phyloP scores from a whole-genome alignment of 2,888 invertebrate species.

The Heliconius hortense region DNA sequence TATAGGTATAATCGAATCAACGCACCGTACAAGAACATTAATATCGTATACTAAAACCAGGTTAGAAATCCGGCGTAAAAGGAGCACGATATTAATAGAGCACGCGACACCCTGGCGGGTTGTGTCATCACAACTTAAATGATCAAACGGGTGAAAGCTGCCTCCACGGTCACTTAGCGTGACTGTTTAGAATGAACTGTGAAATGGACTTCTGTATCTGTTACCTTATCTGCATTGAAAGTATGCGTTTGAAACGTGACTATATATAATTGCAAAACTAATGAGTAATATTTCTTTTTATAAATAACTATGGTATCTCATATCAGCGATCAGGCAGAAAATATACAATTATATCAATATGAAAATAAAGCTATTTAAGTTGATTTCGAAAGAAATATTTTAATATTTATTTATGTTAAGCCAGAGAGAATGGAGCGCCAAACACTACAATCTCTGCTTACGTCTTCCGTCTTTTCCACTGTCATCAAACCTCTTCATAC shows the following conservation, averaged over 20 bases:
- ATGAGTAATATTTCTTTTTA: constrained; percentile 1
- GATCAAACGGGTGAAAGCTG: constrained; percentile 51
- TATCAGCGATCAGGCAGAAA: background rate
- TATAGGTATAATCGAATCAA: background rate
- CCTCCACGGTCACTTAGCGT: constrained; percentile 46
- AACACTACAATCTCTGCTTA: too few relatives aligned
- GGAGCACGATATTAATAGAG: constrained; percentile 72
- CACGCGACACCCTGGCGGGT: constrained; percentile 68
- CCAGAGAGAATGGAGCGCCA: too few relatives aligned
- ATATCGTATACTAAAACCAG: constrained; percentile 39
- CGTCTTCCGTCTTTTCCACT: background rate
- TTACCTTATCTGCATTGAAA: constrained; percentile 7
- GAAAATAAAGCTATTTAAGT: background rate
- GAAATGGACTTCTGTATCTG: constrained; percentile 32
- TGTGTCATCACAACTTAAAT: constrained; percentile 60
- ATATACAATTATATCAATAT: background rate
- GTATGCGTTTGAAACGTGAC: constrained; percentile 16
- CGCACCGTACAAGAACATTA: constrained; percentile 17
- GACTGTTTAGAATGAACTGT: constrained; percentile 38
- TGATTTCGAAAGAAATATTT: background rate
- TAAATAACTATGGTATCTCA: background rate
- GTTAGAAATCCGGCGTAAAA: constrained; percentile 53
- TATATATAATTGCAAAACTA: constrained; percentile 2
- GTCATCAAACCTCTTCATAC: background rate
- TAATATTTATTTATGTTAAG: background rate